These are phyloP conservation scores for Asarcornis scutulata DNA, from an alignment of 2,113 vertebrate genomes.

Conservation along the genomic window DNA sequence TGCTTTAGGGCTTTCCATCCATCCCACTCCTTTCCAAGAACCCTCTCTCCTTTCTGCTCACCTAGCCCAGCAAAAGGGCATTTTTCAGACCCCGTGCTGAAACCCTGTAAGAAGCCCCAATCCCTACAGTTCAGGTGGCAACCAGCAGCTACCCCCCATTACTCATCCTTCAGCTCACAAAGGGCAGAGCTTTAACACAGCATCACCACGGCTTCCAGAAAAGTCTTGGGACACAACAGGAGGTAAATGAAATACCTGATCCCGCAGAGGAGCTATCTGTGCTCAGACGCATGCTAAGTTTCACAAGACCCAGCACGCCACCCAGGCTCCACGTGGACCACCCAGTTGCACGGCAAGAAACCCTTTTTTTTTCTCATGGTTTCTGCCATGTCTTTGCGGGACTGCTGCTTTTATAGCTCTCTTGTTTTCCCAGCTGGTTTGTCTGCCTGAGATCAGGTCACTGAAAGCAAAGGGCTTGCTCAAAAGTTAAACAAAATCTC, in stretches of 20 bases:
- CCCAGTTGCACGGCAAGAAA: slow-evolving; percentile 27
- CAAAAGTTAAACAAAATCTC: slow-evolving; percentile 51
- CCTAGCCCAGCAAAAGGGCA: background rate
- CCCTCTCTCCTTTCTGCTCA: background rate
- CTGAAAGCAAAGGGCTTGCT: slow-evolving; percentile 35
- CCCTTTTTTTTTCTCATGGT: background rate
- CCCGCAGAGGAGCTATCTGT: background rate
- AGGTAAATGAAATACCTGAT: background rate
- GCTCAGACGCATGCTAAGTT: background rate
- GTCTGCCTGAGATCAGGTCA: slow-evolving; percentile 28
- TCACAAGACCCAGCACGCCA: background rate
- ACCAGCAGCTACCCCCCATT: no score
- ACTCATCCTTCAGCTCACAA: background rate
- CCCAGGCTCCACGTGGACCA: slow-evolving; percentile 26
- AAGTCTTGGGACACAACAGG: background rate
- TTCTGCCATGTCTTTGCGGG: background rate
- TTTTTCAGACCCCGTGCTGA: background rate
- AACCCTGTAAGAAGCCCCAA: background rate
- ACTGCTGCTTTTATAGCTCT: background rate
- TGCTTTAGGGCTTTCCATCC: background rate
- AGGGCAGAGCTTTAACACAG: background rate
- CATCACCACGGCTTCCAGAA: background rate
- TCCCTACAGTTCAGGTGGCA: background rate
- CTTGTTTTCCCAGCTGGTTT: slow-evolving; percentile 73
- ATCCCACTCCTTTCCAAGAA: background rate